Base-by-base conservation (phyloP, 2,113 vertebrate genomes). In the Atractosteus spatula region DNA sequence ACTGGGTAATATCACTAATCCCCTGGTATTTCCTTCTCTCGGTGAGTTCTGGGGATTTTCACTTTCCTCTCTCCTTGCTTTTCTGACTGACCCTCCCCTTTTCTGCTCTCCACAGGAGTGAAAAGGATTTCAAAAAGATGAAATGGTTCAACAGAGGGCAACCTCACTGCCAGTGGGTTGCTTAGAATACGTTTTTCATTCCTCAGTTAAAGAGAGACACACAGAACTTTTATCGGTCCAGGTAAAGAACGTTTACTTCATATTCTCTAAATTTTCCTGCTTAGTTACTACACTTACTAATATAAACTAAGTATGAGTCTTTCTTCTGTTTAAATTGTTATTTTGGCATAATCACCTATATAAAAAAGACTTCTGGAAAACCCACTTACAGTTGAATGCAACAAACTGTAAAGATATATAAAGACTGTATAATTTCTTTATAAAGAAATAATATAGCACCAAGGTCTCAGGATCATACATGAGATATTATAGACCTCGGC, bases 11-110 rank as follows among this genome's bases (percentile, higher is more conserved):
- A 68, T 73, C 70, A 71, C 55, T 79, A 81, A 80, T 81, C 75
- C 77, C 66, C 45, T 73, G 75, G 78, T 54, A 79, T 79, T 82
- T 78, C 84, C 82, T 84, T 81, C 64, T 73, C 57, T 68, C 57
- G 5, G 57, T 13, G 57, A 54, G 62, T 74, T 41, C 57, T 57
- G 14, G n/a, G 14, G 57, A n/a, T 59, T 59, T 59, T 59, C 57
- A 55, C 55, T n/a, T 16, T 59, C 57, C 57, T 11, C 57, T 59
- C 55, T 13, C 13, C 55, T 55, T 55, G 2, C 29, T 29, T 29
- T 29, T 29, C 29, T 29, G 29, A 29, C 29, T 12, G 16, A 41
- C 16, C 70, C 62, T 44, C 16, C 75, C 70, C 75, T 55, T 55
- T 55, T 8, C 55, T 55, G 55, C 55, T 55, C 55, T 55, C 55